A percentile compares a stretch with the other conserved stretches of the same genome.
These are phyloP conservation scores for Trimorus sp. DNA, from an alignment of 2,888 invertebrate species.

Conservation along the genomic window DNA sequence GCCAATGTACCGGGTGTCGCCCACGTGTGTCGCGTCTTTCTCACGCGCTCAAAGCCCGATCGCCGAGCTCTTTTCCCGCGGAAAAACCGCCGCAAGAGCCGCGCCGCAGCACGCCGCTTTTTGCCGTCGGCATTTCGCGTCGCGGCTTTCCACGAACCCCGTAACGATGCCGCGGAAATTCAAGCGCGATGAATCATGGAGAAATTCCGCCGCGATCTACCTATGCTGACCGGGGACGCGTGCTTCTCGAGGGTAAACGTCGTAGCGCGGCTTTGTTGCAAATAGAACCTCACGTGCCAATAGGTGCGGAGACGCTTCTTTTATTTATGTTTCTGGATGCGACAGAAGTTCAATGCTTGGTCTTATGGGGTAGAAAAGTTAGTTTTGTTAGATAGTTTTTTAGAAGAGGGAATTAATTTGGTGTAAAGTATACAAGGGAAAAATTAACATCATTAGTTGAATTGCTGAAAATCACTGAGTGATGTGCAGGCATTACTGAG, in stretches of 20 bases:
- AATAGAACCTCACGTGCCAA: too few species aligned
- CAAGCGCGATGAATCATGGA: background rate
- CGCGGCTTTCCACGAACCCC: constrained; percentile 12
- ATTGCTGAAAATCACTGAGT: too few species aligned
- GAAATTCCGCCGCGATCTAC: constrained; percentile 1
- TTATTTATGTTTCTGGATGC: too few species aligned
- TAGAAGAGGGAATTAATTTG: too few species aligned
- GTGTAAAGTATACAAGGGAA: too few species aligned
- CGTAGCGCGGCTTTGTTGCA: too few species aligned
- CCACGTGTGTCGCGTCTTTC: constrained; percentile 73
- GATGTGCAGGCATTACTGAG: too few species aligned
- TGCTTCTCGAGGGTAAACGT: background rate
- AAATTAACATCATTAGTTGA: too few species aligned
- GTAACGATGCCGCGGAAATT: constrained; percentile 38
- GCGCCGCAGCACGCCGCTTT: constrained; percentile 1
- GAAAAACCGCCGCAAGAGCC: constrained; percentile 41
- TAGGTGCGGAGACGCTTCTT: too few species aligned
- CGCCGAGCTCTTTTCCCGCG: constrained; percentile 36
- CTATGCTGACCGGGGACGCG: constrained; percentile 13
- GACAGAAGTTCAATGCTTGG: too few species aligned
- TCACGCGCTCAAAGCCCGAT: constrained; percentile 65
- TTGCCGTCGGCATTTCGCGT: constrained; percentile 24
- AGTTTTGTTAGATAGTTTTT: too few species aligned
- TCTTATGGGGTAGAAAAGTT: too few species aligned
- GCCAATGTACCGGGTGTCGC: constrained; percentile 77